Evolutionary conservation across 2,797 vertebrate genomes (phyloP), one percentile per base, ranked within the genome.

Genomic region (Melanogrammus aeglefinus): DNA sequence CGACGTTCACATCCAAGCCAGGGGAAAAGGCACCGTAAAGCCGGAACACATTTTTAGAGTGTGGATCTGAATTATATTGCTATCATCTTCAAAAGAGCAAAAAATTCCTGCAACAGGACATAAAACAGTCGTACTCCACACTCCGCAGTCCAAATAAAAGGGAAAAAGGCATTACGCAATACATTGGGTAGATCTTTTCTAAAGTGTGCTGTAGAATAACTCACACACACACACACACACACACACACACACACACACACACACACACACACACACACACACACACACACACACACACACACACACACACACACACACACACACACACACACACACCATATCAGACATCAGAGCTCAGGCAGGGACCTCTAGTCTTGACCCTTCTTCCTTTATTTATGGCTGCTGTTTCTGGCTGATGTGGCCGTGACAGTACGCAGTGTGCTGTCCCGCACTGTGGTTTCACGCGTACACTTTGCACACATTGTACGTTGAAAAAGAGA

Each of bases 381-480:
- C 12, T 10, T 27, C 63, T 66, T n/a, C 13, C 51, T 63, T 66
- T 66, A 27, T 66, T 66, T 66, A 66, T 66, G 2, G 63, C 63
- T 66, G 63, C 63, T 66, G 63, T 66, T 66, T 66, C 63, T 73
- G 78, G 87, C 82, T 78, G 83, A 82, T 47, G 84, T 88, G 85
- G 80, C 80, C 13, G 82, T 84, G 81, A 93, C 82, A 80, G 82
- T 89, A 80, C 36, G 31, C 89, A 91, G 88, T 86, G 80, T 39
- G 75, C 81, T 79, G 83, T 80, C 77, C 66, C 24, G 41, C 78
- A 88, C 80, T 66, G 75, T 1, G 83, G 81, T 74, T 75, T 84
- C 84, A 87, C 86, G 83, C 76, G 77, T 57, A 69, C 80, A 84
- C 83, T 88, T 89, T 77, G 84, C 81, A 91, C 88, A 85, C 88